Base-by-base conservation (phyloP, 1,140 invertebrate genomes). In the Scaptomyza graminum region DNA sequence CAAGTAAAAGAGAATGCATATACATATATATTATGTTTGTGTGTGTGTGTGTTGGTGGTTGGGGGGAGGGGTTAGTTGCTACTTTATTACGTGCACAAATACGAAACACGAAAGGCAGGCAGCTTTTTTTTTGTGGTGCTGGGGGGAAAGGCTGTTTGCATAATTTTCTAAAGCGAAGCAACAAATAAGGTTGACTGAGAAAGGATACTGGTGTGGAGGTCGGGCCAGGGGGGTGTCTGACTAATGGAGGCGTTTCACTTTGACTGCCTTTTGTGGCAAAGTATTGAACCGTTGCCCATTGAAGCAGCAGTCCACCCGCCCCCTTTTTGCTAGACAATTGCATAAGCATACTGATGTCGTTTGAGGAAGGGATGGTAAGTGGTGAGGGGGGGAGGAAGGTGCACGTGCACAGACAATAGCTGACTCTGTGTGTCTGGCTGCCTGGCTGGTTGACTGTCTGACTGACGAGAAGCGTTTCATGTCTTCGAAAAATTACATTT, bases 401-500 rank as follows among this genome's bases (percentile, higher is more conserved):
- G n/a, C 28, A 65, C 43, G 61, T 55, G 51, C 49, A 37, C 61
- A 56, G 49, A 80, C 67, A 77, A 81, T 69, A 12, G 46, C 46
- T 16, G 13, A 8, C 18, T 41, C 18, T 22, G 18, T 22, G 18
- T 22, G 18, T 22, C 18, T 22, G 2, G 18, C 18, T 22, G 18
- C 18, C 18, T 22, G 18, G 18, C 18, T 44, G 54, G 7, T 18
- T 43, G 52, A 15, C 52, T 22, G 64, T 60, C 43, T 22, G 46
- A 4, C 50, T 56, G 67, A 63, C 67, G 6, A 4, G 31, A 64
- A 71, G 60, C 72, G 64, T 64, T 73, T 64, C 68, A 66, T 84
- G 74, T 81, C 63, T 85, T 62, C 81, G 31, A 85, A 77, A 85
- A 84, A 85, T 85, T 85, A 76, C 79, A 83, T 84, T 80, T 68